Evolutionary conservation across 2,797 vertebrate species (phyloP), one percentile per base, ranked within the genome.

Genomic region (Galagoides demidoff): DNA sequence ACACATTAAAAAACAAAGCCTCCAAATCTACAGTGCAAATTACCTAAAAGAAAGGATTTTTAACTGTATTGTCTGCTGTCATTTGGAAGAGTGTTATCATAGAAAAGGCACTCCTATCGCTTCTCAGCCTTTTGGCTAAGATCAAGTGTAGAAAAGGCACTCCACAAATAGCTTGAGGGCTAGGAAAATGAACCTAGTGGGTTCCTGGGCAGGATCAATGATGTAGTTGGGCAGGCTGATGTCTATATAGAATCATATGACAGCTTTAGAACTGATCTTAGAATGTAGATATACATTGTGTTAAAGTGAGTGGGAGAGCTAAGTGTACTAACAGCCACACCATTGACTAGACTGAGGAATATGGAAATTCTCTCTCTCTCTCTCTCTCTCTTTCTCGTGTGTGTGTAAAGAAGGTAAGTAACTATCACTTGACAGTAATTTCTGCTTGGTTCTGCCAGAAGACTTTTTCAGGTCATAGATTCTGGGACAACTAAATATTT

Each of bases 401-500:
- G n/a, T 82, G 49, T 64, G 34, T 64, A 37, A 68, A 71, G 27
- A 71, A 29, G 27, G 7, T 57, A 55, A 31, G 9, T 64, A 73
- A 52, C 14, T 91, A 39, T 39, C n/a, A 68, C 25, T 78, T 95
- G 34, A 91, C 55, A 94, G 85, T 68, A 64, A 68, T 88, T 90
- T 95, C 39, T 94, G 49, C 11, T 94, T 17, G 25, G 4, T 66
- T 89, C 77, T 77, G 29, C n/a, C 70, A n/a, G 14, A 49, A 68
- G 37, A 43, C 1, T 12, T 74, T 88, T 29, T 1, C 20, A 90
- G 74, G 19, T 63, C n/a, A 76, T 61, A 86, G 17, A 85, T 93
- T 73, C 59, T 79, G 61, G 22, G 31, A 9, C 16, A 83, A 85
- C 31, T 92, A 85, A 96, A 79, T 88, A 57, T 89, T 95, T 94